Conservation (phyloP, 2,797 vertebrate species). For the Sebastes hubbsi region DNA sequence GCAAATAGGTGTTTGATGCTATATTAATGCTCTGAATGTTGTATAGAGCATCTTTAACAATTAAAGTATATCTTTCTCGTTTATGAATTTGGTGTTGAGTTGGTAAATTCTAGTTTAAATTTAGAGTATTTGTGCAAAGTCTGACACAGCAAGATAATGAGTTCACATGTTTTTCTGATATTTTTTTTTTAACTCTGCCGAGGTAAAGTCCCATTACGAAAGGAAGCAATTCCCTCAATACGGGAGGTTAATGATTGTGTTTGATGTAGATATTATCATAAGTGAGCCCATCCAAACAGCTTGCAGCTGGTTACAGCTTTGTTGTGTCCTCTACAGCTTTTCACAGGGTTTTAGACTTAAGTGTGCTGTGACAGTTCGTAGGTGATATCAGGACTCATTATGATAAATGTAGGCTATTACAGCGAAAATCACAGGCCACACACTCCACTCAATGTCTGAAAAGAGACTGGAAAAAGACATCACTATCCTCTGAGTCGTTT, state of each 20-base stretch:
- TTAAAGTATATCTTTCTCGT: not conserved
- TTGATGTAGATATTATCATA: constrained; percentile 60
- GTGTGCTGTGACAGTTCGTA: constrained; percentile 37
- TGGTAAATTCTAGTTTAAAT: not conserved
- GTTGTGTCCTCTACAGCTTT: constrained; percentile 39
- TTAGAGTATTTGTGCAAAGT: not conserved
- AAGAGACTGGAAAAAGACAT: constrained; percentile 10
- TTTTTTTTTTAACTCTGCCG: not conserved
- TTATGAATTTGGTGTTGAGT: not conserved
- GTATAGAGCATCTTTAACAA: not conserved
- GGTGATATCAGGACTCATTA: constrained; percentile 47
- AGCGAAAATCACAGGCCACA: constrained; percentile 33
- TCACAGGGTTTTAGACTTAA: constrained; percentile 42
- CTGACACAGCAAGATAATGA: not conserved
- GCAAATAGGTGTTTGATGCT: not conserved
- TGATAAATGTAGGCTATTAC: constrained; percentile 41
- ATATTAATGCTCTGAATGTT: too few relatives aligned
- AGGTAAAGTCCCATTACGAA: constrained; percentile 33
- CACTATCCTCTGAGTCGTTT: not conserved
- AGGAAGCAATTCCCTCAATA: constrained; percentile 52
- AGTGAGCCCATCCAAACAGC: constrained; percentile 55
- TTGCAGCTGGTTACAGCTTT: constrained; percentile 53
- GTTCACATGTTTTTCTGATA: not conserved
- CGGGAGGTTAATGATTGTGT: constrained; percentile 57
- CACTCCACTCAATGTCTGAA: constrained; percentile 1